Evolutionary conservation across 2,888 invertebrate genomes (phyloP).

Genomic region (Odiellus spinosus): DNA sequence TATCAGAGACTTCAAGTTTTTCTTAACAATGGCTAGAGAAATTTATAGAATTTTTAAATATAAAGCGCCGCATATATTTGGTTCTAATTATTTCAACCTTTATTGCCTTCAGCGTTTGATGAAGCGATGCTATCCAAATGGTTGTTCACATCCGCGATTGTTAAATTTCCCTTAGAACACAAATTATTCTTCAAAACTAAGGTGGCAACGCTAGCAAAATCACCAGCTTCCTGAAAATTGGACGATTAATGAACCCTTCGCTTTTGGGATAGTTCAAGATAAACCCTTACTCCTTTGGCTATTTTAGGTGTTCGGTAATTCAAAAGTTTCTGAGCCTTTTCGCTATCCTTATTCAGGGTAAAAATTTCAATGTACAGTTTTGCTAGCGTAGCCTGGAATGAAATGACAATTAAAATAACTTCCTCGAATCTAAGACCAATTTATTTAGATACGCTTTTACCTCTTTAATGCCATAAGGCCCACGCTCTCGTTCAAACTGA

Average conservation of each 20-base stretch:
- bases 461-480: slow-evolving; percentile 68
- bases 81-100: slow-evolving; percentile 21
- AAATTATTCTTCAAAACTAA: slow-evolving; percentile 43
- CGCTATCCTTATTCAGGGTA: slow-evolving; percentile 49
- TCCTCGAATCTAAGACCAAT: no score
- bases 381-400: slow-evolving; percentile 43
- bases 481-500: slow-evolving; percentile 56
- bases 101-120: slow-evolving; percentile 40
- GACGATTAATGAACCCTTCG: neutral
- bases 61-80: no score
- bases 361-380: slow-evolving; percentile 53
- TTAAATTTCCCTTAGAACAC: slow-evolving; percentile 37
- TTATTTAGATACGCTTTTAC: slow-evolving; percentile 19
- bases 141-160: slow-evolving; percentile 52
- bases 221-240: slow-evolving; percentile 36
- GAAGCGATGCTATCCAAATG: slow-evolving; percentile 57
- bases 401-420: no score
- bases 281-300: slow-evolving; percentile 29
- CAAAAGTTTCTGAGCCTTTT: slow-evolving; percentile 38
- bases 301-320: slow-evolving; percentile 40
- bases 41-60: no score
- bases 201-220: slow-evolving; percentile 66
- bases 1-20: slow-evolving; percentile 47
- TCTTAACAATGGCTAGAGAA: slow-evolving; percentile 40
- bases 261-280: no score